These are phyloP conservation scores for Ooceraea biroi DNA, from an alignment of 1,140 invertebrate genomes.

Conservation along the genomic window DNA sequence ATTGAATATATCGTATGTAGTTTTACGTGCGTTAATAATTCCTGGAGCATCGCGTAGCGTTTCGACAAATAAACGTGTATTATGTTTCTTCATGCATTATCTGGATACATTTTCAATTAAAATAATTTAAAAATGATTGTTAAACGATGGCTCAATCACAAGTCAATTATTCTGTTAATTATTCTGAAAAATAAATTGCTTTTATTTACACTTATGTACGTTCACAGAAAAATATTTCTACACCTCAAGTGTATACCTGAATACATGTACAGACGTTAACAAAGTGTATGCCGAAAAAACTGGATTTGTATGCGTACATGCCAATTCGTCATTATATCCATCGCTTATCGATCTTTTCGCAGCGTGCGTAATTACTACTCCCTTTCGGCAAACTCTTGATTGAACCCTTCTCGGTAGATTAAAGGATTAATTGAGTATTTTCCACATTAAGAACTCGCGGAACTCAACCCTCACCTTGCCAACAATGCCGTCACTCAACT, in stretches of 20 bases:
- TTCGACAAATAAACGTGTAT: neutral
- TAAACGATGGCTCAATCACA: too few relatives aligned
- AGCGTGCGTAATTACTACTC: slow-evolving; percentile 6
- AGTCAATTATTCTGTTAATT: too few relatives aligned
- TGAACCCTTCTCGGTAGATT: slow-evolving; percentile 29
- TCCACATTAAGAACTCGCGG: slow-evolving; percentile 12
- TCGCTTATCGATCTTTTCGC: slow-evolving; percentile 10
- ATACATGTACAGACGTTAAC: neutral
- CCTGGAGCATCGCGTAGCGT: neutral
- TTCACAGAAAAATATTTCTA: slow-evolving; percentile 29
- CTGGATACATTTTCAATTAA: neutral
- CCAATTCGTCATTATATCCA: slow-evolving; percentile 19
- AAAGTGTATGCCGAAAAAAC: neutral
- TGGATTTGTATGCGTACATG: too few relatives aligned
- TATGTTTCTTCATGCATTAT: neutral
- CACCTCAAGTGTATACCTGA: neutral
- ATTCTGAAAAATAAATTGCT: too few relatives aligned
- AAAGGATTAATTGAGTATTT: slow-evolving; percentile 53
- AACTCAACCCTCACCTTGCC: neutral
- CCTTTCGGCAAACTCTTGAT: slow-evolving; percentile 28
- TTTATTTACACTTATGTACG: too few relatives aligned
- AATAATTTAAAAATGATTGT: too few relatives aligned
- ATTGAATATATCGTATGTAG: neutral
- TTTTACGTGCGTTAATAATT: slow-evolving; percentile 7
- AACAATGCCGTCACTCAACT: slow-evolving; percentile 25